Percentiles rank a stretch among this genome's conserved stretches.
Conservation (phyloP, 2,888 invertebrate species). For the Esperia sulphurella region DNA sequence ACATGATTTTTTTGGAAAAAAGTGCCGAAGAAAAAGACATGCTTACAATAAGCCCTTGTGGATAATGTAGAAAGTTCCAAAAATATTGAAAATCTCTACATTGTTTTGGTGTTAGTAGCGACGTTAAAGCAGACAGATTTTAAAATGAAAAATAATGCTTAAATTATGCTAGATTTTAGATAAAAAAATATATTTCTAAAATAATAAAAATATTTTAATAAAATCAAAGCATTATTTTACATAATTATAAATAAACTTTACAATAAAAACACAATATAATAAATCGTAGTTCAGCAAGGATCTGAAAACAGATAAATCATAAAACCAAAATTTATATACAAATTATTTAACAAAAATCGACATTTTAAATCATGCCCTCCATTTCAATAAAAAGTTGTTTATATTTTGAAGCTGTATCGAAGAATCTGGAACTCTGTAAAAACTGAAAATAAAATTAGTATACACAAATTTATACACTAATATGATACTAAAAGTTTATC, state of each 20-base stretch:
- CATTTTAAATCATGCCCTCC: conserved; percentile 71
- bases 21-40: conserved; percentile 24
- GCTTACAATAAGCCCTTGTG: conserved; percentile 37
- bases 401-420: conserved; percentile 27
- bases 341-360: conserved; percentile 41
- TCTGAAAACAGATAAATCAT: conserved; percentile 8
- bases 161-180: conserved; percentile 10
- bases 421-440: conserved; percentile 33
- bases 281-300: conserved; percentile 6
- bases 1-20: not conserved
- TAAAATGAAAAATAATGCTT: conserved; percentile 33
- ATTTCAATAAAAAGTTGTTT: conserved; percentile 57
- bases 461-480: not conserved
- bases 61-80: conserved; percentile 46
- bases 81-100: conserved; percentile 45
- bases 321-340: conserved; percentile 10
- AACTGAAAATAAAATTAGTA: conserved; percentile 18
- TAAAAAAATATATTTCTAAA: conserved; percentile 5
- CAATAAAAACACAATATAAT: conserved; percentile 12
- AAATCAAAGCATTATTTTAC: conserved; percentile 34
- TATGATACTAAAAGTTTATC: too few species aligned
- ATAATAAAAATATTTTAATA: not conserved
- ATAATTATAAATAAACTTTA: conserved; percentile 20
- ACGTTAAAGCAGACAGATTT: conserved; percentile 27
- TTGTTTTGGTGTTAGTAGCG: conserved; percentile 53